Evolutionary conservation across 2,888 invertebrate species (phyloP).

Genomic region (Sinelater perroti): DNA sequence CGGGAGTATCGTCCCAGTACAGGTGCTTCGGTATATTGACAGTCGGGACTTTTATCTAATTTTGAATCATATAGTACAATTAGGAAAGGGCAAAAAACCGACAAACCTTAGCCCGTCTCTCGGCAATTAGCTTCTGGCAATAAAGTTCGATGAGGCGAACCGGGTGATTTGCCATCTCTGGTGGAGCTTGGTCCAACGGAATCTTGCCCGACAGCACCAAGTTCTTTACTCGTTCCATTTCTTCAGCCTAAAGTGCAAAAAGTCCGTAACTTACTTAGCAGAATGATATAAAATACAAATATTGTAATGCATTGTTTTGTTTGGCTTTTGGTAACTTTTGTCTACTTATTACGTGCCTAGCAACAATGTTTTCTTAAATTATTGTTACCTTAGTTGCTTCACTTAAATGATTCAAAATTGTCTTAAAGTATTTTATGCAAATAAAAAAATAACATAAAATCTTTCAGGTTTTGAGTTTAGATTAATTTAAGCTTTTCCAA

Average conservation of each 20-base stretch:
- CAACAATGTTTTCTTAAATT: too few species aligned
- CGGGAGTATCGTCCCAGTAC: conserved; percentile 58
- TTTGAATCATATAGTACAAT: conserved; percentile 15
- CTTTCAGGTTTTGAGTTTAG: too few species aligned
- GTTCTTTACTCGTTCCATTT: conserved; percentile 74
- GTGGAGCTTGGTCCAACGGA: conserved; percentile 71
- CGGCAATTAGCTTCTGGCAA: conserved; percentile 62
- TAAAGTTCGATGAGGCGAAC: conserved; percentile 71
- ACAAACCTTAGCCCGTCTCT: conserved; percentile 63
- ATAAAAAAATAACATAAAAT: too few species aligned
- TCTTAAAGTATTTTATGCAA: too few species aligned
- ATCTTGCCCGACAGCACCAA: conserved; percentile 74
- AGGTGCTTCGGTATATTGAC: conserved; percentile 56
- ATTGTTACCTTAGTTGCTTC: too few species aligned
- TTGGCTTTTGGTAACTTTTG: too few species aligned
- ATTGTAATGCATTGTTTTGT: too few species aligned
- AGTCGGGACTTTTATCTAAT: conserved; percentile 56
- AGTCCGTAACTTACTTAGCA: too few species aligned
- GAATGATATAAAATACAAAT: too few species aligned
- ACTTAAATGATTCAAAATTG: too few species aligned
- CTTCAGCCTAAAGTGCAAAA: conserved; percentile 59
- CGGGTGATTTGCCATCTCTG: conserved; percentile 72
- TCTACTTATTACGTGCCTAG: too few species aligned
- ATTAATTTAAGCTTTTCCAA: too few species aligned
- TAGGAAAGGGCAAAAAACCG: background rate